phyloP scores from a whole-genome alignment of 2,797 vertebrate genomes.

The Sus cebifrons region DNA sequence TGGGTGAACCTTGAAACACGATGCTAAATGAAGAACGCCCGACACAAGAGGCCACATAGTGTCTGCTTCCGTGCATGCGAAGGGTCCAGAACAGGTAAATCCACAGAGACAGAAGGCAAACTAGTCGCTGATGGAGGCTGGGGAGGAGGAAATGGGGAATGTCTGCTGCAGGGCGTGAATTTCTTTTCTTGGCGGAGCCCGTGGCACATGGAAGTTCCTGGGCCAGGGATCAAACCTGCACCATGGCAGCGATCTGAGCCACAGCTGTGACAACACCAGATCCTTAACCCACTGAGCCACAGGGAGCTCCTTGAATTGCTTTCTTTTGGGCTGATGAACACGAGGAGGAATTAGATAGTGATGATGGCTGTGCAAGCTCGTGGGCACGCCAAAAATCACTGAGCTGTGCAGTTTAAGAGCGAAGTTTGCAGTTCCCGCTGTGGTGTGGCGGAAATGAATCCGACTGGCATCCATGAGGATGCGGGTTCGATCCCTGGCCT shows the following conservation, averaged over 20 bases:
- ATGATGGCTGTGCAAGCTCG: not conserved
- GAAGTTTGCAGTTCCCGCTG: not conserved
- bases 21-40: not conserved
- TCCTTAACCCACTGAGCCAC: too few relatives aligned
- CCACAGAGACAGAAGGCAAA: not conserved
- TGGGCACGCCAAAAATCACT: not conserved
- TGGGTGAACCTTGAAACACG: not conserved
- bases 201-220: too few relatives aligned
- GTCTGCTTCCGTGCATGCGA: not conserved
- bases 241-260: too few relatives aligned
- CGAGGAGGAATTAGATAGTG: too few relatives aligned
- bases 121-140: rapidly evolving
- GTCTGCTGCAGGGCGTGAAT: too few relatives aligned
- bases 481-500: too few relatives aligned
- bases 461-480: not conserved
- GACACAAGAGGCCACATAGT: too few relatives aligned
- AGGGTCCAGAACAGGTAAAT: not conserved
- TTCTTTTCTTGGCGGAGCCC: not conserved
- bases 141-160: not conserved
- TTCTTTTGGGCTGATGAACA: not conserved
- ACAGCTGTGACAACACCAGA: too few relatives aligned
- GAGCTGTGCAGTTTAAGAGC: not conserved
- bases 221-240: too few relatives aligned
- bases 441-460: not conserved
- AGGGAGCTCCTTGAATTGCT: too few relatives aligned